phyloP scores from a whole-genome alignment of 2,888 invertebrate species.

The Eretmocerus hayati region DNA sequence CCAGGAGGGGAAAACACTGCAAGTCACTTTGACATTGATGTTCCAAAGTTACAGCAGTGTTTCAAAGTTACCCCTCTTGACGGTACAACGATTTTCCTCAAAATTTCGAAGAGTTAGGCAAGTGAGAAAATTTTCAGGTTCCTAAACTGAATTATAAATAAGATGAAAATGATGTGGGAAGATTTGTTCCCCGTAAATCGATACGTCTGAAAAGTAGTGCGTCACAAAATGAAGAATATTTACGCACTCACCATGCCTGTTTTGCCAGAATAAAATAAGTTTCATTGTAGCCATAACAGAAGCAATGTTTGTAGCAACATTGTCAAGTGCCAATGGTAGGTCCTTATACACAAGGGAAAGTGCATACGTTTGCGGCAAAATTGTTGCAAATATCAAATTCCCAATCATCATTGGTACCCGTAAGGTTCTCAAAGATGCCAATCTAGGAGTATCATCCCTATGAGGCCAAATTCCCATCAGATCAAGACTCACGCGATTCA shows the following conservation, averaged over 20 bases:
- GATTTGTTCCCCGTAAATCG: no score
- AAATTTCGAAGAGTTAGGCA: no score
- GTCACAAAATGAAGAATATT: no score
- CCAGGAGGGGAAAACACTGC: no score
- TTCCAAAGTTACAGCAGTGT: no score
- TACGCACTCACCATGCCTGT: not conserved
- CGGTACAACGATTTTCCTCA: no score
- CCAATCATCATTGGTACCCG: slow-evolving; percentile 1
- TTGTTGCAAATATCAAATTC: not conserved
- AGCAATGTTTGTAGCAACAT: not conserved
- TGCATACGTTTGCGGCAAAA: slow-evolving; percentile 2
- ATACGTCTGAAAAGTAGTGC: no score
- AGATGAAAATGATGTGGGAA: no score
- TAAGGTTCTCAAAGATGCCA: not conserved
- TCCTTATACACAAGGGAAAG: not conserved
- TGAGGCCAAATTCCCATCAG: slow-evolving; percentile 3
- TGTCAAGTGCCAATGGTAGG: not conserved
- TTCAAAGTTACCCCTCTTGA: no score
- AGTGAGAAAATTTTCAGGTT: no score
- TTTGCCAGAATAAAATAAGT: not conserved
- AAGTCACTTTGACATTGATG: no score
- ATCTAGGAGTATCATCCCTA: not conserved
- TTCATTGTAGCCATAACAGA: not conserved
- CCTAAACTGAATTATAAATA: no score
- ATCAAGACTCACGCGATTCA: slow-evolving; percentile 1